Percentiles rank a stretch among this genome's conserved stretches.
These are phyloP conservation scores for Chymomyza amoena DNA, from an alignment of 2,888 invertebrate species.

Conservation along the genomic window DNA sequence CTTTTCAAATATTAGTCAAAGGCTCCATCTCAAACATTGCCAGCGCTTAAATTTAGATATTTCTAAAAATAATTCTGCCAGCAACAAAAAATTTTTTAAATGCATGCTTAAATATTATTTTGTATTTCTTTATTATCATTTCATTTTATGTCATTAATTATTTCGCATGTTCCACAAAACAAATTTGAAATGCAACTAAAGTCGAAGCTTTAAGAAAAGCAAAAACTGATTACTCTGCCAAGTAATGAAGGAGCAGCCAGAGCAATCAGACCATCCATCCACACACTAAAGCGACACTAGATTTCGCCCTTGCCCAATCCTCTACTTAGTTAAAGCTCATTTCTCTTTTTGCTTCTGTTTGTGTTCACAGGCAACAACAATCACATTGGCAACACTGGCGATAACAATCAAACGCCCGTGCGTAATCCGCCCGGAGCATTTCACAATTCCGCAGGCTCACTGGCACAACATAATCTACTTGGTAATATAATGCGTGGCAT, in stretches of 20 bases:
- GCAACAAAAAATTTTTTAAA: no score
- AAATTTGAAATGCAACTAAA: no score
- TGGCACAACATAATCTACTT: conserved; percentile 76
- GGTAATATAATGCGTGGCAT: conserved; percentile 77
- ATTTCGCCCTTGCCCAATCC: conserved; percentile 6
- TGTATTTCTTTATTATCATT: not conserved
- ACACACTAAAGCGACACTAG: conserved; percentile 22
- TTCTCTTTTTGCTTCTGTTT: conserved; percentile 11
- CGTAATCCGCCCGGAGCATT: conserved; percentile 79
- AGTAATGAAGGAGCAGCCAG: not conserved
- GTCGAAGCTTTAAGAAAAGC: not conserved
- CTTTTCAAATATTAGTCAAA: no score
- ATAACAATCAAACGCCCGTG: conserved; percentile 78
- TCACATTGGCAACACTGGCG: conserved; percentile 67
- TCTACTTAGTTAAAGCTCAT: not conserved
- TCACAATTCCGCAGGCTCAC: conserved; percentile 78
- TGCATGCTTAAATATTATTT: not conserved
- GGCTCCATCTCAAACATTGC: no score
- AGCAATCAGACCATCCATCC: conserved; percentile 1
- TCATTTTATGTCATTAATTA: no score
- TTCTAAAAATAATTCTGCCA: no score
- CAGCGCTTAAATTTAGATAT: no score
- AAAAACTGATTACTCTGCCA: not conserved
- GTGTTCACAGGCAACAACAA: conserved; percentile 61
- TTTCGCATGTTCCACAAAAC: no score